Evolutionary conservation across 2,113 vertebrate genomes (phyloP).

Genomic region (Ptychochromis oligacanthus): DNA sequence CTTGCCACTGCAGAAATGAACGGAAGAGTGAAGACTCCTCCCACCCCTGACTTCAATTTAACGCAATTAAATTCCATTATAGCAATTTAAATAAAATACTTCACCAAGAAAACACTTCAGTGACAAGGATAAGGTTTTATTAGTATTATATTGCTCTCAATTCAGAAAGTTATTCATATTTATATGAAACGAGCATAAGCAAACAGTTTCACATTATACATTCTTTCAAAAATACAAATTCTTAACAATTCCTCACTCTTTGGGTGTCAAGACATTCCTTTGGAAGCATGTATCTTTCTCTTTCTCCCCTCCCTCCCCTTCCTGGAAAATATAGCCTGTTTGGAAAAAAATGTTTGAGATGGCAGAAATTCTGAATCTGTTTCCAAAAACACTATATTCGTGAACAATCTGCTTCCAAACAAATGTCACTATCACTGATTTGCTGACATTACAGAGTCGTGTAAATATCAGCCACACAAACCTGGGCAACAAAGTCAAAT

Average conservation of each 20-base stretch:
- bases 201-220: constrained; percentile 92
- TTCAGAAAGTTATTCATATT: constrained; percentile 93
- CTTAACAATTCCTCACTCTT: constrained; percentile 84
- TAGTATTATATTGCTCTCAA: constrained; percentile 99
- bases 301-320: neutral
- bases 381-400: neutral
- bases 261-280: constrained; percentile 89
- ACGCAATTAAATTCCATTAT: constrained; percentile 2
- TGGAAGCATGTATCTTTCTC: constrained; percentile 83
- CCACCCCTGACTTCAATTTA: neutral
- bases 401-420: constrained; percentile 65
- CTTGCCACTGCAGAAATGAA: constrained; percentile 22
- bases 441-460: constrained; percentile 1
- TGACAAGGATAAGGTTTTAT: constrained; percentile 90
- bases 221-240: constrained; percentile 97
- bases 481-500: constrained; percentile 8
- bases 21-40: neutral
- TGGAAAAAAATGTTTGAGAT: constrained; percentile 4
- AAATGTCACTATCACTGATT: constrained; percentile 45
- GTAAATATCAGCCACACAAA: constrained; percentile 18
- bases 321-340: constrained; percentile 30
- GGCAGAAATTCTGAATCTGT: neutral
- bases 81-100: neutral
- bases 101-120: constrained; percentile 19
- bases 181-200: constrained; percentile 96